phyloP scores from a whole-genome alignment of 2,888 invertebrate species.

The Crepidodera aurea region DNA sequence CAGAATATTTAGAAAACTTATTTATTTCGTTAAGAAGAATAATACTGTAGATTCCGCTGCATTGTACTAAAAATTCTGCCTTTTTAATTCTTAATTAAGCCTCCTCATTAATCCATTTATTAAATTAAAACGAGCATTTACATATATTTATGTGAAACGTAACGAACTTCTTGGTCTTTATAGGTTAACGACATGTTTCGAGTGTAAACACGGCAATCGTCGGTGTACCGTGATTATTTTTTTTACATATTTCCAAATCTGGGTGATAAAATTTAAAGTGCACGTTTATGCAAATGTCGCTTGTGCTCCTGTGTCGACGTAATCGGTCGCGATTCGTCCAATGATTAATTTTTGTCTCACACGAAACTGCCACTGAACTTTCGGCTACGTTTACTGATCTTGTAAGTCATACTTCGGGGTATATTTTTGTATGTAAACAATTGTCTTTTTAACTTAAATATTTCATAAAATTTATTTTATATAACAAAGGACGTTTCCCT shows the following conservation, averaged over 20 bases:
- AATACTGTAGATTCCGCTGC: too few species aligned
- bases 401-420: too few species aligned
- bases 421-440: too few species aligned
- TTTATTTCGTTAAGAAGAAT: too few species aligned
- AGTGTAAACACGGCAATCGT: slow-evolving; percentile 46
- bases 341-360: slow-evolving; percentile 46
- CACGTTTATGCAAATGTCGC: slow-evolving; percentile 50
- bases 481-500: too few species aligned
- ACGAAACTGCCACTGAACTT: slow-evolving; percentile 44
- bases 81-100: too few species aligned
- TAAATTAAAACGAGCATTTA: neutral
- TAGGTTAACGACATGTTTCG: slow-evolving; percentile 46
- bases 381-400: too few species aligned
- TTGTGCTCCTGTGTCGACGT: slow-evolving; percentile 47
- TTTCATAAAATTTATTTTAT: too few species aligned
- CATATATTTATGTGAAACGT: slow-evolving; percentile 38
- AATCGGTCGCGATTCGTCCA: slow-evolving; percentile 42
- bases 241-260: slow-evolving; percentile 40
- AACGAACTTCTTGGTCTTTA: slow-evolving; percentile 36
- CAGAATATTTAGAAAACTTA: too few species aligned
- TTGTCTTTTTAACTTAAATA: too few species aligned
- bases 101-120: neutral
- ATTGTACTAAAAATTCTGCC: too few species aligned
- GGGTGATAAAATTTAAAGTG: slow-evolving; percentile 49
- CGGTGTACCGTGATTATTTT: slow-evolving; percentile 44